phyloP scores from a whole-genome alignment of 2,888 invertebrate species.

The Oscheius myriophilus region DNA sequence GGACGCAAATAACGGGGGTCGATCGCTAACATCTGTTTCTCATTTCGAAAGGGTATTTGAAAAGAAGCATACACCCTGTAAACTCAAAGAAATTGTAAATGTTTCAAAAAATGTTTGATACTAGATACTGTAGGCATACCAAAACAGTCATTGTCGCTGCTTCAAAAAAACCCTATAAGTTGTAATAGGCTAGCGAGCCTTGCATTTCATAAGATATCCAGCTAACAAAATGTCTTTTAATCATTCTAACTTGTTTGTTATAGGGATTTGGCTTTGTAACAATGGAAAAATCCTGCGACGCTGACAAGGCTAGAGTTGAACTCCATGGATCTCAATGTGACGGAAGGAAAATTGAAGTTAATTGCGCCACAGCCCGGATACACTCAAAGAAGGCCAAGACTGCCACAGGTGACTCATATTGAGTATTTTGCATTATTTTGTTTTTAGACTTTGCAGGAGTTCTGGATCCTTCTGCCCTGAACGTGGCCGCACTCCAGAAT shows the following conservation, averaged over 20 bases:
- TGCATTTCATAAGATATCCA: no score
- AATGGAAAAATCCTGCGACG: slow-evolving; percentile 99
- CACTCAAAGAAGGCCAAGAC: slow-evolving; percentile 91
- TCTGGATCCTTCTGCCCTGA: slow-evolving; percentile 38
- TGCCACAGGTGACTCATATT: slow-evolving; percentile 39
- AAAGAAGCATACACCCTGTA: no score
- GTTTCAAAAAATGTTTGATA: no score
- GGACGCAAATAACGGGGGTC: no score
- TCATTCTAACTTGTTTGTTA: slow-evolving; percentile 74
- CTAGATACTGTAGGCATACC: no score
- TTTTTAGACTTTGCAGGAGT: slow-evolving; percentile 32
- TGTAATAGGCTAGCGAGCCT: no score
- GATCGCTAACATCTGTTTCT: no score
- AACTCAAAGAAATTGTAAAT: no score
- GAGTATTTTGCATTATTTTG: not conserved
- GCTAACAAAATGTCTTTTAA: no score
- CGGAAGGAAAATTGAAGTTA: slow-evolving; percentile 98
- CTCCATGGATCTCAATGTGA: slow-evolving; percentile 99
- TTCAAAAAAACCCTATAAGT: no score
- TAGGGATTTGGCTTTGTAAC: slow-evolving; percentile 99
- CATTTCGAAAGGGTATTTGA: no score
- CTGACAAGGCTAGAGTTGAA: slow-evolving; percentile 99
- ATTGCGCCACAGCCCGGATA: slow-evolving; percentile 98
- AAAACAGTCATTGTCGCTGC: no score
- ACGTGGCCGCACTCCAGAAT: slow-evolving; percentile 45